Percentiles rank a stretch among this genome's conserved stretches.
These are phyloP conservation scores for Notechis scutatus DNA, from an alignment of 2,113 vertebrate genomes.

Conservation along the genomic window DNA sequence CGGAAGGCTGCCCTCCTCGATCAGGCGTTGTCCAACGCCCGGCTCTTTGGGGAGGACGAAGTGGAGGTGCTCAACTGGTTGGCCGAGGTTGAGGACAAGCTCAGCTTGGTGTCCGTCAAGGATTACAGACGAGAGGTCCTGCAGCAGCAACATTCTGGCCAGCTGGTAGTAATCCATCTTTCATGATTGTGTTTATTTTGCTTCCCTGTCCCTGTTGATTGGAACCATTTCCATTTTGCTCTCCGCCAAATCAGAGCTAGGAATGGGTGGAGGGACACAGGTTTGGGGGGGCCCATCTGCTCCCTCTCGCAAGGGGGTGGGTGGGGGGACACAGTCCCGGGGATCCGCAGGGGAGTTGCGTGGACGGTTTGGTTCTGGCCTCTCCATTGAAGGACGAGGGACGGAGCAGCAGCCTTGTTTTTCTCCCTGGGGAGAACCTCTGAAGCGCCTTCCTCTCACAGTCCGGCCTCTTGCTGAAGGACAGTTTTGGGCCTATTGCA, in stretches of 20 bases:
- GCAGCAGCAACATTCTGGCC: slow-evolving; percentile 87
- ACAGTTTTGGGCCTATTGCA: background rate
- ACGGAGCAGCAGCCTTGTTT: background rate
- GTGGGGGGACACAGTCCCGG: no score
- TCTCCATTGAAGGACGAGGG: background rate
- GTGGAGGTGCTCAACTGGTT: slow-evolving; percentile 99
- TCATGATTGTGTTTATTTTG: background rate
- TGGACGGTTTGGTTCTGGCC: no score
- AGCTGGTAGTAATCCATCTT: slow-evolving; percentile 80
- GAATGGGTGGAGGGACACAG: background rate
- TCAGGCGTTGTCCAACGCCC: slow-evolving; percentile 91
- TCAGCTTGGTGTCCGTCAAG: slow-evolving; percentile 84
- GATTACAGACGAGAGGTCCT: slow-evolving; percentile 88
- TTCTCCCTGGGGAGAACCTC: background rate
- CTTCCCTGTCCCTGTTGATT: slow-evolving; percentile 27
- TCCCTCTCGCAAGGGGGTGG: no score
- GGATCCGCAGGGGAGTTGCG: no score
- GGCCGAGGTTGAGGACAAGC: slow-evolving; percentile 94
- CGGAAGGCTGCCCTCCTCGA: slow-evolving; percentile 86
- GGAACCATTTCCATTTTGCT: slow-evolving; percentile 22
- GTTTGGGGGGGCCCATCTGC: background rate
- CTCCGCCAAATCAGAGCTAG: background rate
- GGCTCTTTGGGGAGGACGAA: slow-evolving; percentile 97
- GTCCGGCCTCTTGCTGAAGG: background rate
- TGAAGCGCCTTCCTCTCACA: background rate